Percentiles rank a stretch among this genome's conserved stretches.
These are phyloP conservation scores for Alca torda DNA, from an alignment of 2,797 vertebrate species.

Conservation along the genomic window DNA sequence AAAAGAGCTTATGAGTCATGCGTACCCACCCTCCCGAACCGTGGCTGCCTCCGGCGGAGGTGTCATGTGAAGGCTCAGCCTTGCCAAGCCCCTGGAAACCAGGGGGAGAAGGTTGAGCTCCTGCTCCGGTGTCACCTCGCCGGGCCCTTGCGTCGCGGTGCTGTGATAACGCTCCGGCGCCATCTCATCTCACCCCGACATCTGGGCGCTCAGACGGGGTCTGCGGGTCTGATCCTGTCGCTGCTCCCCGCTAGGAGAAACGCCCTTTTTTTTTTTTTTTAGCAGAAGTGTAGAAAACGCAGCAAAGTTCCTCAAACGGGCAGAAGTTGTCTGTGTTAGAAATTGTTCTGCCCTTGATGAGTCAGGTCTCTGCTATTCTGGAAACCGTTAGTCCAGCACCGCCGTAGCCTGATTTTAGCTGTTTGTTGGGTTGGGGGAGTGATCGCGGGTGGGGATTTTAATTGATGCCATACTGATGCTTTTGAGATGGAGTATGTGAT, in stretches of 20 bases:
- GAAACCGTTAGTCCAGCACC: neutral
- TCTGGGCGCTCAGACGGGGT: rapidly evolving
- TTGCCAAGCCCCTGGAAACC: neutral
- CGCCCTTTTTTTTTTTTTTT: rapidly evolving
- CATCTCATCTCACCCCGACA: neutral
- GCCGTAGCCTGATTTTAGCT: rapidly evolving
- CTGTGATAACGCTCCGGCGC: neutral
- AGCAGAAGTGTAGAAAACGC: neutral
- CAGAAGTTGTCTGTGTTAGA: neutral
- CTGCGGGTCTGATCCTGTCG: neutral
- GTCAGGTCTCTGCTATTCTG: neutral
- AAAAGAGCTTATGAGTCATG: conserved; percentile 35
- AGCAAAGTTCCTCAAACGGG: conserved; percentile 10
- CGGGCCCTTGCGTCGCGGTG: neutral
- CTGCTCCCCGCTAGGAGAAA: neutral
- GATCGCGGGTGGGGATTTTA: neutral
- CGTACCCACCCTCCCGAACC: conserved; percentile 11
- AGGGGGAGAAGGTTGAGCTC: neutral
- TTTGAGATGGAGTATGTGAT: neutral
- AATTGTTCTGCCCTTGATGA: neutral
- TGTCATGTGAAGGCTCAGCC: conserved; percentile 2
- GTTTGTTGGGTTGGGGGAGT: neutral
- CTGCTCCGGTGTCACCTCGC: neutral
- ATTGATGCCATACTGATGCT: rapidly evolving
- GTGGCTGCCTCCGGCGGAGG: neutral